Evolutionary conservation across 2,888 invertebrate species (phyloP), one percentile per base, ranked within the genome.

Genomic region (Meta bourneti): DNA sequence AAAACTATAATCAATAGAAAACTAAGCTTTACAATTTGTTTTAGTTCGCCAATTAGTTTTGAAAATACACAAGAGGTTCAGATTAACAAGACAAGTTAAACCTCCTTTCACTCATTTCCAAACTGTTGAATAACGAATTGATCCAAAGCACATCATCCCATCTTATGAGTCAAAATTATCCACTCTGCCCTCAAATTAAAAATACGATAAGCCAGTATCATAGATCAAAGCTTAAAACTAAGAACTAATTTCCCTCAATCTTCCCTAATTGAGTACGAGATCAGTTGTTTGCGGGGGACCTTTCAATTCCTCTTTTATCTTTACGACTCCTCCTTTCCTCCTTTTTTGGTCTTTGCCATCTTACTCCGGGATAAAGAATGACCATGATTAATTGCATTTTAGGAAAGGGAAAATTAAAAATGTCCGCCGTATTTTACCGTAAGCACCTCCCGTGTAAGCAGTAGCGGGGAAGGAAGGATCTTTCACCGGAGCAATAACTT

Each of bases 261-360:
- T 81, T 75, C 88, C 75, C 88, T 88, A 88, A 88, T 88, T 88
- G 88, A 88, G 81, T 88, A 81, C 75, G 81, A 81, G 88, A 81
- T 88, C 81, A 88, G 88, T 88, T 88, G 88, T 88, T 88, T 88
- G 81, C 81, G 80, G 80, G 88, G 69, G 88, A 81, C 88, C 88
- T 88, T 88, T 88, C 88, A 88, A 81, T 88, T 88, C 75, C 88
- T 88, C 88, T 81, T 87, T 87, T 88, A 88, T 88, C 88, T 88
- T 81, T 81, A 88, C 88, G 74, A 81, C 81, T 81, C 54, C 61
- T 54, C 34, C 34, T 88, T 81, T 74, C 48, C 49, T 49, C 20
- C 48, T 69, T 69, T 13, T n/a, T 52, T 69, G 20, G 75, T 69
- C 61, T 74, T 49, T 48, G 8, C 48, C 48, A 49, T 49, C 51